Evolutionary conservation across 2,888 invertebrate genomes (phyloP).

Genomic region (Drosophila siamana): DNA sequence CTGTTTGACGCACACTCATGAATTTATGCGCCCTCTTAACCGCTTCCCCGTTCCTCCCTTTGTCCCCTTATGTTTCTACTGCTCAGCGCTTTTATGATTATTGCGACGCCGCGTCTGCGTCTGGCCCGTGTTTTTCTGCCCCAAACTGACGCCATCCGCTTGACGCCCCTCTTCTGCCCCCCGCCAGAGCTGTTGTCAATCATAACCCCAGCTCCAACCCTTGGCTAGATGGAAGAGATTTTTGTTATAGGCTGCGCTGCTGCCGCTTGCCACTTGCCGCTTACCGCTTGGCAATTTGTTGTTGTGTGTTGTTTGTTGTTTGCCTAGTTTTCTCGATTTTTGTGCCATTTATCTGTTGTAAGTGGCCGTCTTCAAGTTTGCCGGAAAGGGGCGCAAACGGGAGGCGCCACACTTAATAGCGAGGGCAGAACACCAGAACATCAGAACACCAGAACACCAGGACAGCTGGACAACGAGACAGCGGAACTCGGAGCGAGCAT

Average conservation of each 20-base stretch:
- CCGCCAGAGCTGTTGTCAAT: slow-evolving; percentile 57
- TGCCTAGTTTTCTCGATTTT: slow-evolving; percentile 60
- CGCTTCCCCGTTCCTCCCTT: not conserved
- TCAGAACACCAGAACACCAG: too few relatives aligned
- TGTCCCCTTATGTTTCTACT: not conserved
- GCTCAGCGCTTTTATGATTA: slow-evolving; percentile 71
- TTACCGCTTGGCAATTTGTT: slow-evolving; percentile 62
- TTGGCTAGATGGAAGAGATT: slow-evolving; percentile 4
- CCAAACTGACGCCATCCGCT: slow-evolving; percentile 63
- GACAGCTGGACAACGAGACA: too few relatives aligned
- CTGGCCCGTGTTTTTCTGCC: slow-evolving; percentile 53
- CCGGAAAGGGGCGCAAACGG: not conserved
- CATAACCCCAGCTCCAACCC: slow-evolving; percentile 47
- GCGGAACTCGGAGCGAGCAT: not conserved
- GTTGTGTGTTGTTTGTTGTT: slow-evolving; percentile 47
- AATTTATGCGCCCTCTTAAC: slow-evolving; percentile 31
- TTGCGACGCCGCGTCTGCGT: slow-evolving; percentile 79
- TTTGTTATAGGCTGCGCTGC: slow-evolving; percentile 16
- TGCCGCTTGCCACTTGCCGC: slow-evolving; percentile 54
- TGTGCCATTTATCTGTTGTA: slow-evolving; percentile 63
- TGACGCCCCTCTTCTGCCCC: not conserved
- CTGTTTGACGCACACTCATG: slow-evolving; percentile 57
- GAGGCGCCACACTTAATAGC: not conserved
- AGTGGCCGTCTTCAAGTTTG: slow-evolving; percentile 47
- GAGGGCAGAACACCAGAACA: not conserved